Percentiles rank a stretch among this genome's conserved stretches.
Evolutionary conservation across 2,888 invertebrate genomes (phyloP).

Genomic region (Adineta ricciae): DNA sequence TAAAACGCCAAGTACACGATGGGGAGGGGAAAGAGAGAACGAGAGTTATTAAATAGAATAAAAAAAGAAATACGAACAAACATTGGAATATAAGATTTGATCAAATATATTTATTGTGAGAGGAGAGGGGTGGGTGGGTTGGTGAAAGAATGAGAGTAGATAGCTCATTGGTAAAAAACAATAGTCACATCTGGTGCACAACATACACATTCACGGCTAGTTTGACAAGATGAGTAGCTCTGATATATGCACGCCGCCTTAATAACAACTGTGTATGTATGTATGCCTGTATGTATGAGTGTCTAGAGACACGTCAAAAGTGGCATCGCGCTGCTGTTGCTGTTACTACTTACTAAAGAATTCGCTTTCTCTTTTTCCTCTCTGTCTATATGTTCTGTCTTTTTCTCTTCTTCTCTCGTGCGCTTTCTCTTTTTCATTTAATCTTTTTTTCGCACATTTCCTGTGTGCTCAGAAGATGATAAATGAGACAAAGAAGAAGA

Average conservation of each 20-base stretch:
- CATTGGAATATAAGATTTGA: background rate
- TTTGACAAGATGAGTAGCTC: background rate
- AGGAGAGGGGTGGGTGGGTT: too few species aligned
- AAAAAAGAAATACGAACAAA: background rate
- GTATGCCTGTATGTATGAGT: background rate
- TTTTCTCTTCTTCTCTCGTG: background rate
- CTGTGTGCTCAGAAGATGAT: background rate
- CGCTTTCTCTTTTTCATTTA: background rate
- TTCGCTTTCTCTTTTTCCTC: background rate
- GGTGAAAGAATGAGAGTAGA: too few species aligned
- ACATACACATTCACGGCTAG: background rate
- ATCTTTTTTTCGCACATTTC: background rate
- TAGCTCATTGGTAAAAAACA: conserved; percentile 9
- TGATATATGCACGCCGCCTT: conserved; percentile 5
- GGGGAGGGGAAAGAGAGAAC: background rate
- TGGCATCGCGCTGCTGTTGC: background rate
- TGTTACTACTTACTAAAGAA: background rate
- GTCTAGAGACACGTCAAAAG: background rate
- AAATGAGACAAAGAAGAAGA: background rate
- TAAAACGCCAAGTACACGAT: background rate
- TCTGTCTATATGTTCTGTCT: background rate
- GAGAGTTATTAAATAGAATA: background rate
- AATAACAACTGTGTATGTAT: background rate
- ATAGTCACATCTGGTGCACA: conserved; percentile 9
- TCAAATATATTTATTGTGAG: background rate